These are phyloP conservation scores for Pyrocephalus nanus DNA, from an alignment of 2,797 vertebrate genomes.

Conservation along the genomic window DNA sequence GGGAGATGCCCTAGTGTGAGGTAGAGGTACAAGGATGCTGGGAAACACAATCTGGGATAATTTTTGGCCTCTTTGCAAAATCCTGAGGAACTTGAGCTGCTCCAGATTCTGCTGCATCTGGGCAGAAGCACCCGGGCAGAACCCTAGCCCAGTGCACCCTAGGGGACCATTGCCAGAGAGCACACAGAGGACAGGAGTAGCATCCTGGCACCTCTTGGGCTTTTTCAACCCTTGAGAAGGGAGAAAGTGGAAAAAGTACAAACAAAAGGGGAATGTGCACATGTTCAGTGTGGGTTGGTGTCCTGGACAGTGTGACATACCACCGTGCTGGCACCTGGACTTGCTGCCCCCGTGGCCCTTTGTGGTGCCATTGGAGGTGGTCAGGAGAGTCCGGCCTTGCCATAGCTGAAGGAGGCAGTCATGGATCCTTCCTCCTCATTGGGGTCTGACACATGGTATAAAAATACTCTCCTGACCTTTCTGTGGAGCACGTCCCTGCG, in stretches of 20 bases:
- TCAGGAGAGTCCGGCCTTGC: background rate
- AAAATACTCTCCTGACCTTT: conserved; percentile 27
- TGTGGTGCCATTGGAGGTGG: background rate
- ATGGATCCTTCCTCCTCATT: background rate
- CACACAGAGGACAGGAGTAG: background rate
- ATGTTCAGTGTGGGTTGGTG: rapidly evolving
- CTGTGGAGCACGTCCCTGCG: background rate
- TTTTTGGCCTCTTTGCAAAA: background rate
- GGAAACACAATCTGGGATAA: background rate
- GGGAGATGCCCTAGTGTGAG: background rate
- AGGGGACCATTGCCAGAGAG: background rate
- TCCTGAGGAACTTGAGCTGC: background rate
- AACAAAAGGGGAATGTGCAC: background rate
- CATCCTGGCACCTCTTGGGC: rapidly evolving
- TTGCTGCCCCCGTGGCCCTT: background rate
- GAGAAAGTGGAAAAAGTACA: background rate
- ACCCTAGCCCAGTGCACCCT: rapidly evolving
- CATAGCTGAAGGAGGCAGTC: background rate
- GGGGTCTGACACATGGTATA: background rate
- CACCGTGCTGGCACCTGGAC: background rate
- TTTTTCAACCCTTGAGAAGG: background rate
- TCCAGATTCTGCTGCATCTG: too few relatives aligned
- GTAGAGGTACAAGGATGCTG: background rate
- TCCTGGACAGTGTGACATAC: background rate
- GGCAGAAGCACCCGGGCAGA: background rate